Evolutionary conservation across 2,113 vertebrate species (phyloP).

Genomic region (Pituophis catenifer): DNA sequence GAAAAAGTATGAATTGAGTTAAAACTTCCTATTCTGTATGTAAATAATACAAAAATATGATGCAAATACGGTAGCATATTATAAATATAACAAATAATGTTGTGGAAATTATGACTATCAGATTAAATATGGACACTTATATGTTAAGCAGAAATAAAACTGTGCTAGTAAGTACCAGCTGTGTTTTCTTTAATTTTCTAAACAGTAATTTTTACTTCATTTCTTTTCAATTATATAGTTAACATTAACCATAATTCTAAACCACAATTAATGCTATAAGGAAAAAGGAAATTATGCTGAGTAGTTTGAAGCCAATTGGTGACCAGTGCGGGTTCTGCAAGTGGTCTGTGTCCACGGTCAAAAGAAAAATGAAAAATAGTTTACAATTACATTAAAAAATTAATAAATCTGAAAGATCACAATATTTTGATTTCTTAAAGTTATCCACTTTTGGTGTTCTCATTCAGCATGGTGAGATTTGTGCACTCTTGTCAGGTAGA

Average conservation of each 20-base stretch:
- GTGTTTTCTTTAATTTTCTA: background rate
- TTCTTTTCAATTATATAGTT: background rate
- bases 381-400: background rate
- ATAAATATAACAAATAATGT: background rate
- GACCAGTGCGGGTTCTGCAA: background rate
- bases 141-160: background rate
- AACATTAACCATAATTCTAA: background rate
- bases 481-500: background rate
- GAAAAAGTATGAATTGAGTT: background rate
- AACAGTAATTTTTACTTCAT: background rate
- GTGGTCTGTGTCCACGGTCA: background rate
- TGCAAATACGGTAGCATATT: too few relatives aligned
- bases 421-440: background rate
- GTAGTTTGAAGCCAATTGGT: background rate
- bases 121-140: background rate
- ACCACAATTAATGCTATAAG: background rate
- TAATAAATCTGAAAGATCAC: background rate
- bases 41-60: background rate
- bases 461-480: background rate
- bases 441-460: background rate
- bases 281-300: background rate
- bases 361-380: background rate
- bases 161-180: background rate
- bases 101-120: background rate
- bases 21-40: background rate